Base-by-base conservation (phyloP, 2,888 invertebrate species). In the Apamea anceps region DNA sequence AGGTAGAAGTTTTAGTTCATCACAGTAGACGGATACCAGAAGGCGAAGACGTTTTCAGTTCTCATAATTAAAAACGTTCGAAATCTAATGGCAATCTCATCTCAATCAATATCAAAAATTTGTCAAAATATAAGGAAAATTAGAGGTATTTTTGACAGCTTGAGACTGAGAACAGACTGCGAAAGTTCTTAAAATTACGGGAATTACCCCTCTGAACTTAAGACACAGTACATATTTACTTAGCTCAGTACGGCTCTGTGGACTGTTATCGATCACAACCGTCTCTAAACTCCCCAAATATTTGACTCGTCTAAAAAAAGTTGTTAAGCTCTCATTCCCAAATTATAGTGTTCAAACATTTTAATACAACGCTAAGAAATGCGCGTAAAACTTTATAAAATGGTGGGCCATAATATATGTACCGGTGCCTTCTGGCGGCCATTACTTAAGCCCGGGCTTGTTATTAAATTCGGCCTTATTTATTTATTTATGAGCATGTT, bases 381-480 rank as follows among this genome's bases (percentile, higher is more conserved):
- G 95, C 95, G 95, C 94, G 95, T 96, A 95, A 96, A 96, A 94
- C 93, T 95, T 84, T 95, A 94, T 93, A 96, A 96, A 95, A 94
- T 92, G 92, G 92, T 85, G 91, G 92, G 90, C 91, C 90, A 93
- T 96, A 96, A 95, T 95, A 96, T 95, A 96, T 95, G 95, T 95
- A 94, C 93, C 93, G 91, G 91, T 96, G 96, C 96, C 96, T 96
- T 88, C 96, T 96, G 96, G 96, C 95, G 95, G 89, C 94, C 95
- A 96, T 97, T 96, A 96, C 94, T 96, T 95, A 95, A 93, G 92
- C 85, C 89, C 92, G 88, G 91, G 92, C 96, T 96, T 96, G 96
- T 96, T 96, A 97, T 97, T 97, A 97, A 95, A 96, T 95, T 95
- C 95, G 95, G 94, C 93, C 94, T 95, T 96, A 96, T 96, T 96